phyloP scores from a whole-genome alignment of 2,113 vertebrate species.

The Aramus guarauna region DNA sequence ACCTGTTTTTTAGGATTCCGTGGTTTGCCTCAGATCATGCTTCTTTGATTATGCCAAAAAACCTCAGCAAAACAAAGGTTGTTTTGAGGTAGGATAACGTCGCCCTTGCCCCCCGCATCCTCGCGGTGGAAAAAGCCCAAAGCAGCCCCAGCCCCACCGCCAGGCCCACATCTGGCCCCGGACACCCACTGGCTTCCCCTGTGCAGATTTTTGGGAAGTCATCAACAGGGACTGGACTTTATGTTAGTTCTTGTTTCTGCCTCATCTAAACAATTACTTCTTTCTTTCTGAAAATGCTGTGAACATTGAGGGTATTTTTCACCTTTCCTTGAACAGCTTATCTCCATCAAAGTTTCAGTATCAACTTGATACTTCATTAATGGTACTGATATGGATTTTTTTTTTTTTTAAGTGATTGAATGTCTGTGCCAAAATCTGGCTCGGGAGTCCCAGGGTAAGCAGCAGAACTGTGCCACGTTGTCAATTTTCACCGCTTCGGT shows the following conservation, averaged over 20 bases:
- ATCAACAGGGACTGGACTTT: neutral
- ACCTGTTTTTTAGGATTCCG: neutral
- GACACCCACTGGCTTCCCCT: neutral
- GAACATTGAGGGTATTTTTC: neutral
- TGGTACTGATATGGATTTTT: neutral
- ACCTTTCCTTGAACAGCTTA: neutral
- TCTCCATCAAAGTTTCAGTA: neutral
- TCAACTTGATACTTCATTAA: neutral
- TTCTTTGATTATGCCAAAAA: neutral
- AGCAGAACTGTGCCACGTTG: neutral
- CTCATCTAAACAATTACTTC: neutral
- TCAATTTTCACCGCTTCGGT: rapidly evolving
- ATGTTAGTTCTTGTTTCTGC: neutral
- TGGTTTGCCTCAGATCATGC: rapidly evolving
- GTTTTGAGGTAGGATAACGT: neutral
- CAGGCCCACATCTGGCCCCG: neutral
- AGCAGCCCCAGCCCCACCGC: neutral
- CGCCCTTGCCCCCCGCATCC: neutral
- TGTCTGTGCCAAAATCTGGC: neutral
- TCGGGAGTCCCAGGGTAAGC: neutral
- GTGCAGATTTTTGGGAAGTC: neutral
- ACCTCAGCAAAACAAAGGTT: neutral
- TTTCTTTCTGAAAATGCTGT: neutral
- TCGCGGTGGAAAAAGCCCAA: neutral
- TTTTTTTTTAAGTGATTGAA: neutral